Percentiles rank a stretch among this genome's conserved stretches.
These are phyloP conservation scores for Ctenopoma kingsleyae DNA, from an alignment of 2,797 vertebrate species.

Conservation along the genomic window DNA sequence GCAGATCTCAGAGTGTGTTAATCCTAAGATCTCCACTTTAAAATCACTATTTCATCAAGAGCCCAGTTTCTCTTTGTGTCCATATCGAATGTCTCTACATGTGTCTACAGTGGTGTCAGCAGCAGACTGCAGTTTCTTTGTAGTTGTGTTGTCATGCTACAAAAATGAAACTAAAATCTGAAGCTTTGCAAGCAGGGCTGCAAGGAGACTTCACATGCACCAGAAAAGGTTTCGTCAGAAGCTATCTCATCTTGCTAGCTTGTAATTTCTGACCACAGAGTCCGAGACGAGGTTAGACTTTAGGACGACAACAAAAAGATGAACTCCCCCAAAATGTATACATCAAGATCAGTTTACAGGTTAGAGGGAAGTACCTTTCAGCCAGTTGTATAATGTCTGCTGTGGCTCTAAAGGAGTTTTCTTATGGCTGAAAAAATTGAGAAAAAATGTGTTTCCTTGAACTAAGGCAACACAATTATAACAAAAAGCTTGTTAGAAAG, in stretches of 20 bases:
- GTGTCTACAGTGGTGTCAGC: neutral
- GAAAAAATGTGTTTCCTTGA: neutral
- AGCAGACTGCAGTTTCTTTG: neutral
- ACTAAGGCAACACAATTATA: neutral
- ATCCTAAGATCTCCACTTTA: neutral
- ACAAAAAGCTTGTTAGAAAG: neutral
- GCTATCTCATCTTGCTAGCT: neutral
- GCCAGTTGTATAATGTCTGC: neutral
- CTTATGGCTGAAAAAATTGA: neutral
- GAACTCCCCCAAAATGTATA: neutral
- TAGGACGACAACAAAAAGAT: neutral
- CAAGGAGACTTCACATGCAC: neutral
- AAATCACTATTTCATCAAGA: constrained; percentile 12
- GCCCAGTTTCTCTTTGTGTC: neutral
- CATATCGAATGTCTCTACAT: neutral
- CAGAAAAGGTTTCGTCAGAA: neutral
- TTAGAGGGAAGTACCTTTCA: neutral
- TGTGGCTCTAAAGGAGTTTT: constrained; percentile 7
- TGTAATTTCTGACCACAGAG: neutral
- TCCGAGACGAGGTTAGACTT: neutral
- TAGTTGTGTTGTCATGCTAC: neutral
- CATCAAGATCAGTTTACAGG: neutral
- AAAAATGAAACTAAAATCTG: neutral
- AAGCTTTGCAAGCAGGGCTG: constrained; percentile 8
- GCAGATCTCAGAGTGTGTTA: neutral